Base-by-base conservation (phyloP, 2,113 vertebrate genomes). In the Mesembrinibis cayennensis region DNA sequence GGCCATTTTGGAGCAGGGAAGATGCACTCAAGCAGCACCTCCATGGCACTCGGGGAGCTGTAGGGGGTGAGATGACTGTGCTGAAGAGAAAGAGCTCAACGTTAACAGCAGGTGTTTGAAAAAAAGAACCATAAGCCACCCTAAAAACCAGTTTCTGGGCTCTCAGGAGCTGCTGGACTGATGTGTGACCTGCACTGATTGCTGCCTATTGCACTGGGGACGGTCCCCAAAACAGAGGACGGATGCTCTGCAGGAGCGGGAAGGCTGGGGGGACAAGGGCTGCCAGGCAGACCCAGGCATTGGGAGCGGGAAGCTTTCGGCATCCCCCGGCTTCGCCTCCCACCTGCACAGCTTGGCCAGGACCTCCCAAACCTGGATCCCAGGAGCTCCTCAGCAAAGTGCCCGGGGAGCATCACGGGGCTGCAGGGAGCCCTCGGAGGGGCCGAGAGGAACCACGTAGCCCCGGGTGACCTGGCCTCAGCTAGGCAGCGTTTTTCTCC, bases 321-420 rank as follows among this genome's bases (percentile, higher is more conserved):
- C 4, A 2, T 71, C 26, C 42, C 13, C 7, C 2, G 2, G 10
- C 58, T 87, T 94, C 1, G 0, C 3, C 15, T 6, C 9, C 22
- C 10, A 69, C 9, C 10, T 2, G 4, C 34, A 8, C 0, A 1
- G 44, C 27, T 62, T 17, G 11, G 18, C 6, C 4, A 34, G 27
- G 16, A 45, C 10, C 7, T 61, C 40, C 47, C 47, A 74, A 9
- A 4, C 9, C 49, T 16, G 30, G 23, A 40, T 77, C 25, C 32
- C 20, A 34, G 16, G 10, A 82, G 14, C 25, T 20, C 14, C 30
- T 8, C 32, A 66, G 36, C 21, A 21, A 79, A 67, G 34, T 6
- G 23, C 12, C 26, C 0, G 0, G 7, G 40, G 1, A 4, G 16
- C 26, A 63, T 0, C 3, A 0, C 0, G 1, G 11, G 7, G 8